Conservation (phyloP, 2,113 vertebrate genomes). For the Mohoua ochrocephala region DNA sequence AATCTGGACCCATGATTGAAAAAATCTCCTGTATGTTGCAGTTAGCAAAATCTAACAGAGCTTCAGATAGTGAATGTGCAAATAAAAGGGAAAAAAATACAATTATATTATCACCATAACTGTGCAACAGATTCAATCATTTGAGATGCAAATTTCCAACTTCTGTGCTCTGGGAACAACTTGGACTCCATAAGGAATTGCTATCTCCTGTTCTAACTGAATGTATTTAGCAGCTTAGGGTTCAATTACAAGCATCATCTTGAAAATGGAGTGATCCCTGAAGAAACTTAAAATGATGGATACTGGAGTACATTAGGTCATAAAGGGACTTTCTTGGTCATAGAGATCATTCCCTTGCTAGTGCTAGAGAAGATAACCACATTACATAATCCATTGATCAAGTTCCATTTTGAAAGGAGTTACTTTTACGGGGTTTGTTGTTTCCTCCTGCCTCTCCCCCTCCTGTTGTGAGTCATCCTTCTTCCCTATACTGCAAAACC, state of each 20-base stretch:
- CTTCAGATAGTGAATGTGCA: neutral
- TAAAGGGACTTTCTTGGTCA: constrained; percentile 35
- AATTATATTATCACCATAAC: neutral
- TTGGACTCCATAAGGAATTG: neutral
- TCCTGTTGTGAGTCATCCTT: neutral
- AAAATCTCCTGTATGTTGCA: neutral
- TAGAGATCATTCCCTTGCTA: neutral
- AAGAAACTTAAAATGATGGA: constrained; percentile 14
- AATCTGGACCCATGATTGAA: neutral
- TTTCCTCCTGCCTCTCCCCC: neutral
- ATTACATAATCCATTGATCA: constrained; percentile 1
- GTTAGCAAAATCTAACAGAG: neutral
- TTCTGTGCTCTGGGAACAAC: neutral
- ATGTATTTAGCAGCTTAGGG: neutral
- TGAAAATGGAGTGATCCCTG: constrained; percentile 12
- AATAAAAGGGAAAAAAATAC: neutral
- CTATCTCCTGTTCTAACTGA: neutral
- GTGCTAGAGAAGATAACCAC: neutral
- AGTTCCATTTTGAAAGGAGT: neutral
- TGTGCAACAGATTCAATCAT: neutral
- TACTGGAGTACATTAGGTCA: neutral
- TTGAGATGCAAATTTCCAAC: neutral
- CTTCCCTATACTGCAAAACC: neutral
- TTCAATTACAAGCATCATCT: constrained; percentile 11
- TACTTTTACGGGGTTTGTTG: neutral